These are phyloP conservation scores for Watsonalla binaria DNA, from an alignment of 2,888 invertebrate species.

Conservation along the genomic window DNA sequence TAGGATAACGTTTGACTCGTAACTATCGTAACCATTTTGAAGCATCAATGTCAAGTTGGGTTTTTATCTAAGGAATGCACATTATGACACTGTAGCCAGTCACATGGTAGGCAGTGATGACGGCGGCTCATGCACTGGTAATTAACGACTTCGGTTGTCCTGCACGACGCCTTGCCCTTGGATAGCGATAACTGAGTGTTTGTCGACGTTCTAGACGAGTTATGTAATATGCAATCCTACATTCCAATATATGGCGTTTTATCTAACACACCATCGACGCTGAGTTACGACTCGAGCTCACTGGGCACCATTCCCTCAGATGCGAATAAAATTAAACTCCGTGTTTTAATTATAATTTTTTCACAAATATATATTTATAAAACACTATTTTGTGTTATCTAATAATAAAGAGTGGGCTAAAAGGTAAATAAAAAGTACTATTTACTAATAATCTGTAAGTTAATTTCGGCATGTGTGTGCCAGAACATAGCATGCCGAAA, in stretches of 20 bases:
- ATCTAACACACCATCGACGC: conserved; percentile 13
- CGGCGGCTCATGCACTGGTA: conserved; percentile 42
- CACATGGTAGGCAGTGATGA: conserved; percentile 33
- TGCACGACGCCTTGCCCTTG: conserved; percentile 48
- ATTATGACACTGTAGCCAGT: conserved; percentile 11
- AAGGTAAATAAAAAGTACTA: too few relatives aligned
- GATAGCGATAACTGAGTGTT: conserved; percentile 50
- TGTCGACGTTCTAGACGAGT: conserved; percentile 39
- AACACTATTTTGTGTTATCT: too few relatives aligned
- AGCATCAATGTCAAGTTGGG: conserved; percentile 31
- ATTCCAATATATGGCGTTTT: conserved; percentile 30
- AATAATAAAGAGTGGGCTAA: too few relatives aligned
- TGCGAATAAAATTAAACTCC: not conserved
- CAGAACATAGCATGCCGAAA: too few relatives aligned
- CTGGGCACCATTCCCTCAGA: not conserved
- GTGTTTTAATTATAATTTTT: not conserved
- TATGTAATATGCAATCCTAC: conserved; percentile 43
- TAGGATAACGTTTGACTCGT: not conserved
- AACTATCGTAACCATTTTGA: not conserved
- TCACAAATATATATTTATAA: too few relatives aligned
- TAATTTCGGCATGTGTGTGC: too few relatives aligned
- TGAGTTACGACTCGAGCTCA: not conserved
- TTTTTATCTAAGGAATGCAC: conserved; percentile 61
- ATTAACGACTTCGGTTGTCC: conserved; percentile 44
- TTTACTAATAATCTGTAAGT: too few relatives aligned